A percentile compares a stretch with the other conserved stretches of the same genome.
These are phyloP conservation scores for Oceanites oceanicus DNA, from an alignment of 2,113 vertebrate species.

Conservation along the genomic window DNA sequence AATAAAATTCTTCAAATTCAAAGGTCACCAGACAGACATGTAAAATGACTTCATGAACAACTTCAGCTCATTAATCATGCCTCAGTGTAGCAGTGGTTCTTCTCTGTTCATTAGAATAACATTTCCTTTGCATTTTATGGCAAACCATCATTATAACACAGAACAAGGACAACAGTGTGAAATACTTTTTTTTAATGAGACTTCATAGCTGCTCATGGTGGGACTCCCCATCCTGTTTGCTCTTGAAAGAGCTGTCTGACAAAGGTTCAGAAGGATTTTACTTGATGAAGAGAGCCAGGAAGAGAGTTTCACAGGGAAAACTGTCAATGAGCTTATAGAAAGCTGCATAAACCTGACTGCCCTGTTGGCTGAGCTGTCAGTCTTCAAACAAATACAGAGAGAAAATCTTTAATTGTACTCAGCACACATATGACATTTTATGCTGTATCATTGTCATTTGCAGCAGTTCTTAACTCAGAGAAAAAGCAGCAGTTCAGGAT, in stretches of 20 bases:
- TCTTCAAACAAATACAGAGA: conserved; percentile 22
- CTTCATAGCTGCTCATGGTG: conserved; percentile 58
- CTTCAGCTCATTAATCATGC: conserved; percentile 63
- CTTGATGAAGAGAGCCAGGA: conserved; percentile 50
- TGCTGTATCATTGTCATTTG: not conserved
- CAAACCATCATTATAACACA: conserved; percentile 52
- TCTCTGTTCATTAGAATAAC: conserved; percentile 58
- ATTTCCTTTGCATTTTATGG: conserved; percentile 57
- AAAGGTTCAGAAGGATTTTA: conserved; percentile 54
- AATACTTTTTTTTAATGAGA: conserved; percentile 74
- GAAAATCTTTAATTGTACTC: conserved; percentile 60
- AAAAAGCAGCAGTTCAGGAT: not conserved
- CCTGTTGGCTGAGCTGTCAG: conserved; percentile 64
- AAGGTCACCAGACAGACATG: conserved; percentile 54
- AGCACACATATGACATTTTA: not conserved
- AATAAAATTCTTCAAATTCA: conserved; percentile 49
- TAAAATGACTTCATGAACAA: not conserved
- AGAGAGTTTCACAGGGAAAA: conserved; percentile 48
- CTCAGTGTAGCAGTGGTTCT: conserved; percentile 4
- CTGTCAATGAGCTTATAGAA: conserved; percentile 65
- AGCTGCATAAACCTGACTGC: conserved; percentile 26
- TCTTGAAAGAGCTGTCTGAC: conserved; percentile 68
- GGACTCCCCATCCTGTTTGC: conserved; percentile 32
- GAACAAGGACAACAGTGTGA: conserved; percentile 33
- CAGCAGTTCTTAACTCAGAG: not conserved